phyloP scores from a whole-genome alignment of 2,113 vertebrate species.

The Candoia aspera region DNA sequence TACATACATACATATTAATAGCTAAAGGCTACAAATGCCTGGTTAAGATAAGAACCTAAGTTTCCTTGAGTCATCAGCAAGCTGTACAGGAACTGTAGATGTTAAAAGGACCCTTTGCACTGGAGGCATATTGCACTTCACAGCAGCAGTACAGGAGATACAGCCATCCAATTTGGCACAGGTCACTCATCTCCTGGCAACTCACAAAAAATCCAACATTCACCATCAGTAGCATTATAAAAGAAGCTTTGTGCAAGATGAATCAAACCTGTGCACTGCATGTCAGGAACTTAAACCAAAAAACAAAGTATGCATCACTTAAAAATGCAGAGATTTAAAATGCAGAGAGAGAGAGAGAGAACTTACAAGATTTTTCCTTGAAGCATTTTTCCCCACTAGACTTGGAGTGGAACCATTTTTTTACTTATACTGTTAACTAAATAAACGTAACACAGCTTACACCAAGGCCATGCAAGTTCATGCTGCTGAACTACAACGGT shows the following conservation, averaged over 20 bases:
- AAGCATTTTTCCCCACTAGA: neutral
- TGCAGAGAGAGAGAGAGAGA: neutral
- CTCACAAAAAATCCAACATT: constrained; percentile 4
- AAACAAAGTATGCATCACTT: neutral
- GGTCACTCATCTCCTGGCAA: neutral
- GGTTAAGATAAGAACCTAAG: neutral
- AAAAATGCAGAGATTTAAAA: neutral
- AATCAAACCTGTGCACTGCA: neutral
- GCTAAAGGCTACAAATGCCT: neutral
- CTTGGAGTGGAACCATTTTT: constrained; percentile 17
- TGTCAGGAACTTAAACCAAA: neutral
- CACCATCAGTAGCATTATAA: neutral
- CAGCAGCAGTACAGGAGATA: fast-evolving
- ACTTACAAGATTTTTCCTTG: constrained; percentile 2
- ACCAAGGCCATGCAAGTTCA: neutral
- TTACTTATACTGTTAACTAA: constrained; percentile 7
- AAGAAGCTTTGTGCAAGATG: neutral
- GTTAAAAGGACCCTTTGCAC: neutral
- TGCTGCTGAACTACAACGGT: neutral
- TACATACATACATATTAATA: constrained; percentile 5
- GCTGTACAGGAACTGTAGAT: neutral
- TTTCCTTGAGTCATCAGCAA: constrained; percentile 21
- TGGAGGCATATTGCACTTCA: neutral
- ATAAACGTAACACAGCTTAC: constrained; percentile 1
- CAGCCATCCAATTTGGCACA: neutral